Evolutionary conservation across 2,888 invertebrate species (phyloP), one percentile per base, ranked within the genome.

Genomic region (Watsonalla cultraria): DNA sequence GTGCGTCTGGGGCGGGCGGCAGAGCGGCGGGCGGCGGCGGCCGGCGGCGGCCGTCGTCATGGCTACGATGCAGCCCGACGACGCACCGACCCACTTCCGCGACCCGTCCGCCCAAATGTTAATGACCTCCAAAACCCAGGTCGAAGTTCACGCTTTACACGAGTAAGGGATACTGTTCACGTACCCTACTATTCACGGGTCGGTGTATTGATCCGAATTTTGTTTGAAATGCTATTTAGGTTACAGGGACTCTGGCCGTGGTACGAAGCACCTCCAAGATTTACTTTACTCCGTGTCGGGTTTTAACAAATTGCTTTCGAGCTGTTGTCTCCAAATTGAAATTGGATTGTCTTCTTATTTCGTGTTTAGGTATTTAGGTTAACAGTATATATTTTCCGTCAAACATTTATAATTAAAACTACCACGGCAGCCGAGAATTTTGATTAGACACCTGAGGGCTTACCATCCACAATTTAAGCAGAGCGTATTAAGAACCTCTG

Each of bases 71-170:
- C 87, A 87, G 69, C 64, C 76, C 67, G 66, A 65, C 76, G 71
- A 74, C 84, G 84, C 84, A 83, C 76, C 82, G 89, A 86, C 89
- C 89, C 67, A 89, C 76, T 86, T 84, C 66, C 72, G 71, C 73
- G 78, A 67, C 82, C 83, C 78, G 74, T 74, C 78, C 80, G 79
- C 81, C 84, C 83, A 90, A 90, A 90, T 90, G 90, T 90, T 90
- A 90, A 90, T 90, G 90, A 90, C 90, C 90, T 90, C 90, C 87
- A 90, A 90, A 89, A 85, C 84, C 86, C 84, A 82, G 90, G 90
- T 88, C 90, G 89, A 90, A 90, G 90, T 90, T 90, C 90, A 90
- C 82, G 81, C 73, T 76, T 72, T 86, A 86, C 90, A 89, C 90
- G 90, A 78, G 90, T 80, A 82, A 82, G 73, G 81, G 80, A 84